phyloP scores from a whole-genome alignment of 2,888 invertebrate species.

The Calliopum simillimum region DNA sequence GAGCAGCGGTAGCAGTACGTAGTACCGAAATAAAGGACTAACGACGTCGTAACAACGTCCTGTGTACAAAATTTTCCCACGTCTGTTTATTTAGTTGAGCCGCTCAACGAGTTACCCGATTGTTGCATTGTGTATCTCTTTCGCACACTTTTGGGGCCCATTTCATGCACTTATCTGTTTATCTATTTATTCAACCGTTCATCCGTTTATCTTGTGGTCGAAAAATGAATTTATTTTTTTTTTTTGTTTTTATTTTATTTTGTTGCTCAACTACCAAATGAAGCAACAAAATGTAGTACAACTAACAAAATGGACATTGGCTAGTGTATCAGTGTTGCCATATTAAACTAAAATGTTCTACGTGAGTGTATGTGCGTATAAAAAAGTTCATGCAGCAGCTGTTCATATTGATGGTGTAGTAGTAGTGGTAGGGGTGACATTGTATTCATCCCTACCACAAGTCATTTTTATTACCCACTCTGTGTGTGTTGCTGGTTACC shows the following conservation, averaged over 20 bases:
- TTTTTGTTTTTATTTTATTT: neutral
- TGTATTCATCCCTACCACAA: neutral
- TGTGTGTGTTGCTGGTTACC: neutral
- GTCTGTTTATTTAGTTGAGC: constrained; percentile 23
- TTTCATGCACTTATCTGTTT: constrained; percentile 25
- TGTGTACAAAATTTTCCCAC: neutral
- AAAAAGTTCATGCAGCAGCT: neutral
- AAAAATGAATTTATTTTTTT: neutral
- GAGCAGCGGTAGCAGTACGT: no score
- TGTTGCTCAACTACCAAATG: neutral
- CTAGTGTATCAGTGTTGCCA: neutral
- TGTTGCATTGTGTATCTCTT: neutral
- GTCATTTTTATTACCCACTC: neutral
- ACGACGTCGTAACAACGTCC: no score
- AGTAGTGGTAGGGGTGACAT: neutral
- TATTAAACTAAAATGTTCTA: no score
- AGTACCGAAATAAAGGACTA: no score
- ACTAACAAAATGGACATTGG: neutral
- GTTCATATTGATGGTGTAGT: neutral
- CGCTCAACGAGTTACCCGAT: neutral
- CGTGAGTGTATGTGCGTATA: neutral
- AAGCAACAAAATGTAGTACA: constrained; percentile 11
- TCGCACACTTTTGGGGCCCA: constrained; percentile 11
- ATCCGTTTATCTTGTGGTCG: constrained; percentile 21
- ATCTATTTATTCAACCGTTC: constrained; percentile 31